These are phyloP conservation scores for Chiroxiphia lanceolata DNA, from an alignment of 2,797 vertebrate species.

Conservation along the genomic window DNA sequence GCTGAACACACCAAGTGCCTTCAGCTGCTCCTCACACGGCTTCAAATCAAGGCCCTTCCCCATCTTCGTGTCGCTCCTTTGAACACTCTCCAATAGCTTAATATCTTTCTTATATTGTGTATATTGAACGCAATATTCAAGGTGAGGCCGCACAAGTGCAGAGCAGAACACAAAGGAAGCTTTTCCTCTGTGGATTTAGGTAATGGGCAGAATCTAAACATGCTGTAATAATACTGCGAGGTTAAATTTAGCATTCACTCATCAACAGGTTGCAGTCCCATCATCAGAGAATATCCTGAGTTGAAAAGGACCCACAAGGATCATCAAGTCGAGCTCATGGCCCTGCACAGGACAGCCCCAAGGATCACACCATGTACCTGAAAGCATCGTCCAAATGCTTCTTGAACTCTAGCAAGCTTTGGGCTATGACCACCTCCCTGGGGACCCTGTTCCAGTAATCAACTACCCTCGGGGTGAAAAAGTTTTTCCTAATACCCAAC, in stretches of 20 bases:
- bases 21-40: neutral
- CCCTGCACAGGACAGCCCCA: neutral
- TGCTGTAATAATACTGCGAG: neutral
- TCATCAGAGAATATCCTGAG: neutral
- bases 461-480: neutral
- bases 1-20: neutral
- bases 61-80: neutral
- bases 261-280: neutral
- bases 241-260: conserved; percentile 12
- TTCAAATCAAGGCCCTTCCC: neutral
- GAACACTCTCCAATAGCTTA: neutral
- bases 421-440: neutral
- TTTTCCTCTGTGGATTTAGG: conserved; percentile 20
- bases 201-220: neutral
- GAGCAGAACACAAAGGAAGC: neutral
- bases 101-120: neutral
- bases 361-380: neutral
- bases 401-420: neutral
- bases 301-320: neutral
- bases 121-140: neutral
- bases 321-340: neutral
- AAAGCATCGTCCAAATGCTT: neutral
- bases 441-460: neutral
- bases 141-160: neutral
- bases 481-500: neutral